phyloP scores from a whole-genome alignment of 2,113 vertebrate genomes.

The Menura novaehollandiae region DNA sequence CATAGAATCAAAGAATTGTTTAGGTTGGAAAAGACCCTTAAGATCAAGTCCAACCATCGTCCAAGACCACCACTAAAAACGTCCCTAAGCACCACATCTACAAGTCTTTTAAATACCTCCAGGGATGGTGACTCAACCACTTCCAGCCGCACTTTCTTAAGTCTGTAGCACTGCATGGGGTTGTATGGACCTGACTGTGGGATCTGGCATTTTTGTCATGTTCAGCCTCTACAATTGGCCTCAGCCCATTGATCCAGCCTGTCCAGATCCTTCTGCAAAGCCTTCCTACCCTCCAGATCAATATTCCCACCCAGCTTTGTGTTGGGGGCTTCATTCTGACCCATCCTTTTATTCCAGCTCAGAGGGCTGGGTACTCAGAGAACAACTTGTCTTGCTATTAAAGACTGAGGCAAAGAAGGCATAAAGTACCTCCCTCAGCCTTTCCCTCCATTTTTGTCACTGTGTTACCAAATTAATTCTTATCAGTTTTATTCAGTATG shows the following conservation, averaged over 20 bases:
- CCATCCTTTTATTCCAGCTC: background rate
- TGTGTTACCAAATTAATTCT: background rate
- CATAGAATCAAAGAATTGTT: background rate
- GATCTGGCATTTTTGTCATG: background rate
- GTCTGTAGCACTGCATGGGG: background rate
- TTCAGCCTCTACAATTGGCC: background rate
- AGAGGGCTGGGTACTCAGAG: background rate
- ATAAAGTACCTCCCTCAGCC: background rate
- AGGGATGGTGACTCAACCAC: background rate
- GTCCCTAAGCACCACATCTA: background rate
- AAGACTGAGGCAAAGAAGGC: background rate
- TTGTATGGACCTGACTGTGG: background rate
- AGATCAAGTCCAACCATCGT: background rate
- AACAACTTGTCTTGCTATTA: background rate
- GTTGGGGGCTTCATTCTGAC: background rate
- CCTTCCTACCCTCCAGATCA: background rate
- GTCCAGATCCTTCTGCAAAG: background rate
- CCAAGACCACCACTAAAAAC: background rate
- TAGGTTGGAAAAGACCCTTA: background rate
- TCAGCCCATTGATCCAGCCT: background rate
- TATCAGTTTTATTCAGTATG: background rate
- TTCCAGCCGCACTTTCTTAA: background rate
- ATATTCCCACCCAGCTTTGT: background rate
- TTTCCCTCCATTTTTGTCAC: background rate
- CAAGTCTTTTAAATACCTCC: background rate